Conservation (phyloP, 53 echinoderm and acorn worm species). For the Hippasteria phrygiana region DNA sequence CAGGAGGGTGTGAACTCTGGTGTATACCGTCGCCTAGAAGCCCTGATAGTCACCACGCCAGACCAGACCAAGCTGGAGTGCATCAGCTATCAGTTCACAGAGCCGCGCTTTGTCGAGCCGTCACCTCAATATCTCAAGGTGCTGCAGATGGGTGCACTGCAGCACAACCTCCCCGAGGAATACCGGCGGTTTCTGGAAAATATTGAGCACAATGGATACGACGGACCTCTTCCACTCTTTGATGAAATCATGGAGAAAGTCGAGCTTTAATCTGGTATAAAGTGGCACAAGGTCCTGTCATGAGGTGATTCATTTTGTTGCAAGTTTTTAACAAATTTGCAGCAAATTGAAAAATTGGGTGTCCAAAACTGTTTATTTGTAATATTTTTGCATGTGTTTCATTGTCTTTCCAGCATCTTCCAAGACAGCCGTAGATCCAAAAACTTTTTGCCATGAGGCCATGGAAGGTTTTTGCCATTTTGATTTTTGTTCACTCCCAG, state of each 20-base stretch:
- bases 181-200: constrained; percentile 42
- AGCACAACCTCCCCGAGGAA: constrained; percentile 51
- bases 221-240: constrained; percentile 19
- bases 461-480: no score
- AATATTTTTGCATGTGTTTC: no score
- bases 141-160: constrained; percentile 62
- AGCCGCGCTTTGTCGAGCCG: constrained; percentile 12
- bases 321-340: no score
- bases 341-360: no score
- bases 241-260: constrained; percentile 34
- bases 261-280: constrained; percentile 15
- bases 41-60: constrained; percentile 8
- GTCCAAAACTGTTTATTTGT: neutral
- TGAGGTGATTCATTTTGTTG: no score
- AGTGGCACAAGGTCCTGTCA: no score
- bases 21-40: constrained; percentile 25
- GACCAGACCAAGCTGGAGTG: constrained; percentile 41
- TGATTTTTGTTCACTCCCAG: no score
- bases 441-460: no score
- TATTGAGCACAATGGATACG: constrained; percentile 71
- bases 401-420: no score
- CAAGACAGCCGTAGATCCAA: no score
- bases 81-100: constrained; percentile 50
- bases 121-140: constrained; percentile 72
- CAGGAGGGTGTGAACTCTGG: constrained; percentile 10